Evolutionary conservation across 2,888 invertebrate species (phyloP), one percentile per base, ranked within the genome.

Genomic region (Griposia aprilina): DNA sequence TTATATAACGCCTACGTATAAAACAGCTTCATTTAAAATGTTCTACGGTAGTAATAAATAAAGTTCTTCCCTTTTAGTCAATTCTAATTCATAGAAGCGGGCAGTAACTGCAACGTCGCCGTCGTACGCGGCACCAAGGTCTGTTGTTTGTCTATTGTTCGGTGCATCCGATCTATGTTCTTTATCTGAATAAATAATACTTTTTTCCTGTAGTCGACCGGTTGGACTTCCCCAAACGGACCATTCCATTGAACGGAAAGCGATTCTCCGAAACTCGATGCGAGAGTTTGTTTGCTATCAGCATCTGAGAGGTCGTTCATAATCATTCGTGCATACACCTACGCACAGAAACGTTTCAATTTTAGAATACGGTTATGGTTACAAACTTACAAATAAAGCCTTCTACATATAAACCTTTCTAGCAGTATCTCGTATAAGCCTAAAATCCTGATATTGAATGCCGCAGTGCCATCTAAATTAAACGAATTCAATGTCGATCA

Each of bases 211-310:
- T 90, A 87, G 84, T 65, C 76, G 89, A 80, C 81, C 70, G 81
- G 80, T 85, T 86, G 93, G 93, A 90, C 89, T 92, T 93, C 88
- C 90, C 92, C 92, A 88, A 90, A 90, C 81, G 80, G 80, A 84
- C 5, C 66, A 76, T 90, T 90, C 91, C 89, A 88, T 83, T 90
- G 88, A 93, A 92, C 93, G 88, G 95, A 95, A 95, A 95, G 94
- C 92, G 84, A 86, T 96, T 96, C 96, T 91, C 91, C 93, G 96
- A 95, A 95, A 90, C 87, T 87, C 30, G 88, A 90, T 85, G 88
- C 90, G 92, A 93, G 93, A 93, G 90, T 93, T 92, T 93, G 91
- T 92, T 91, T 93, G 88, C 80, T 84, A 90, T 91, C 89, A 88
- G 89, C 88, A 91, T 91, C 91, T 75, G 74, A 85, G 91, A 93